Conservation (phyloP, 2,797 vertebrate species). For the Dryobates pubescens region DNA sequence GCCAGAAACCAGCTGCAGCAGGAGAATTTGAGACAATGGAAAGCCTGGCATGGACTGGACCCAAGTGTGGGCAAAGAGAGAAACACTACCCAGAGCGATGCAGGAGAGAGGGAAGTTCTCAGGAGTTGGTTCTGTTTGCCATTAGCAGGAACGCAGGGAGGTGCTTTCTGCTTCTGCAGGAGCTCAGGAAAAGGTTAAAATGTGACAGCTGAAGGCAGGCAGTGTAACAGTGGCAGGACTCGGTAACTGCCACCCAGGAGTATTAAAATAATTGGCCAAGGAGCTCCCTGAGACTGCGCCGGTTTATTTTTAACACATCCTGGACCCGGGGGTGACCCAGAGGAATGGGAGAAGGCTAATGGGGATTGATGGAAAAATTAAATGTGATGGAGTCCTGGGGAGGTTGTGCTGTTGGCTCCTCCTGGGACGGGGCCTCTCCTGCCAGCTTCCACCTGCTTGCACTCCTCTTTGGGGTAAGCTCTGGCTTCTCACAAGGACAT, state of each 20-base stretch:
- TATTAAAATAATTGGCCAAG: slow-evolving; percentile 61
- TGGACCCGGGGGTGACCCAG: slow-evolving; percentile 1
- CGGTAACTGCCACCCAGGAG: slow-evolving; percentile 47
- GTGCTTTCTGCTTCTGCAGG: not conserved
- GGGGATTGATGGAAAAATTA: slow-evolving; percentile 41
- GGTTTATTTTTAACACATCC: slow-evolving; percentile 48
- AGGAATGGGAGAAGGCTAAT: slow-evolving; percentile 27
- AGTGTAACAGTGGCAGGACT: slow-evolving; percentile 19
- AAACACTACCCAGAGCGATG: not conserved
- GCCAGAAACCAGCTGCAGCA: not conserved
- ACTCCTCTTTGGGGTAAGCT: not conserved
- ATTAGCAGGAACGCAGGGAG: not conserved
- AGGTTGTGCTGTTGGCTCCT: not conserved
- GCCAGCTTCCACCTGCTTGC: not conserved
- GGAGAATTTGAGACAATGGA: not conserved
- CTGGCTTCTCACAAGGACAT: fast-evolving
- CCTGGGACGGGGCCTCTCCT: not conserved
- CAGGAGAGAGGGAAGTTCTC: not conserved
- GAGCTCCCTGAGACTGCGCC: not conserved
- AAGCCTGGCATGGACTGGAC: not conserved
- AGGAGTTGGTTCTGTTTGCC: not conserved
- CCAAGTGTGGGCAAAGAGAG: not conserved
- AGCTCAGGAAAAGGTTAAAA: slow-evolving; percentile 33
- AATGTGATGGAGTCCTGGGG: not conserved
- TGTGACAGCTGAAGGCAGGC: slow-evolving; percentile 21